Conservation (phyloP, 2,888 invertebrate genomes). For the Xanthorhoe designata region DNA sequence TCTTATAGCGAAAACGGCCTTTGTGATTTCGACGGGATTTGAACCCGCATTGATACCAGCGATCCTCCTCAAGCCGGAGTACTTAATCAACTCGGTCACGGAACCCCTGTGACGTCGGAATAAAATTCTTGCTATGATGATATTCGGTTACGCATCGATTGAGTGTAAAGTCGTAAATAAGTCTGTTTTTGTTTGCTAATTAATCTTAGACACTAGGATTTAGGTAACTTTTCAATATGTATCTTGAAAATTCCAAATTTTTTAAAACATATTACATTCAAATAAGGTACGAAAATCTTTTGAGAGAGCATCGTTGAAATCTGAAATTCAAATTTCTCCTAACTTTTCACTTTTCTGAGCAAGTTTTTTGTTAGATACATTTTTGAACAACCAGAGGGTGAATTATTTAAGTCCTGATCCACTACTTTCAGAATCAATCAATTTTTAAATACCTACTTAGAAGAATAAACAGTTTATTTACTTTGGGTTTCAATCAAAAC, state of each 20-base stretch:
- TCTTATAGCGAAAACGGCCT: too few relatives aligned
- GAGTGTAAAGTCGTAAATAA: too few relatives aligned
- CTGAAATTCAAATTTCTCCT: background rate
- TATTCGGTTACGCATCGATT: too few relatives aligned
- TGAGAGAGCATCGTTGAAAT: background rate
- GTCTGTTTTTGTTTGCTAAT: too few relatives aligned
- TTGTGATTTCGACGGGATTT: too few relatives aligned
- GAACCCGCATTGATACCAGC: too few relatives aligned
- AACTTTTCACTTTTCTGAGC: background rate
- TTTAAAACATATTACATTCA: background rate
- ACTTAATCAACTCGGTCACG: too few relatives aligned
- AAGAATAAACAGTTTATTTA: background rate
- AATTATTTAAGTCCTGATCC: constrained; percentile 6
- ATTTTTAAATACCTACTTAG: constrained; percentile 3
- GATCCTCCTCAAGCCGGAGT: too few relatives aligned
- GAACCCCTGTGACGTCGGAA: too few relatives aligned
- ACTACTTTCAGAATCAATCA: constrained; percentile 1
- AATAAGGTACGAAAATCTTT: background rate
- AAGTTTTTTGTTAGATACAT: background rate
- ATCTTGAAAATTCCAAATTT: background rate
- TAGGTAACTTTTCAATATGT: too few relatives aligned
- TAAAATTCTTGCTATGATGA: too few relatives aligned
- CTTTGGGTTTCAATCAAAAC: background rate
- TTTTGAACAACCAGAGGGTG: background rate
- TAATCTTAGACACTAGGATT: too few relatives aligned